These are phyloP conservation scores for Chiroxiphia lanceolata DNA, from an alignment of 2,797 vertebrate genomes.

Conservation along the genomic window DNA sequence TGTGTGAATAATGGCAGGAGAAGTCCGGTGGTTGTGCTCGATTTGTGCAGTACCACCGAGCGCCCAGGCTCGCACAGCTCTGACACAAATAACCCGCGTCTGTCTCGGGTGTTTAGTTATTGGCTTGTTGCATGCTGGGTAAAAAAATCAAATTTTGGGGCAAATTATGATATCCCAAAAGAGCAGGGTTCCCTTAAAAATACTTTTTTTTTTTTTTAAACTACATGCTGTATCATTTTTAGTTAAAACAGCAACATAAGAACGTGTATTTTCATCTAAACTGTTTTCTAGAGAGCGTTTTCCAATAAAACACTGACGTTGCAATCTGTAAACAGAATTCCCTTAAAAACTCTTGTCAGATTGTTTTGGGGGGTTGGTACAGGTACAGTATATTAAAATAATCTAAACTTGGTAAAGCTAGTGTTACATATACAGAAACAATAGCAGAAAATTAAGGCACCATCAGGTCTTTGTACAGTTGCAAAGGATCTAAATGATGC, in stretches of 20 bases:
- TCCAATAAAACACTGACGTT: not conserved
- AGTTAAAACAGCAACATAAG: not conserved
- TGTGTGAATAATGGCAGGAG: accelerated
- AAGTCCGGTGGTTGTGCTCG: not conserved
- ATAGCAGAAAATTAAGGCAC: not conserved
- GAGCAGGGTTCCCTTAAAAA: not conserved
- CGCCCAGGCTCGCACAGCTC: not conserved
- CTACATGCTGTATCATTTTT: not conserved
- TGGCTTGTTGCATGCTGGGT: too few species aligned
- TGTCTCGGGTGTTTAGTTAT: not conserved
- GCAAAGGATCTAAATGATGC: not conserved
- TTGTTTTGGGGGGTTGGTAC: not conserved
- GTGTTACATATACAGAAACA: not conserved
- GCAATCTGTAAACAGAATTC: not conserved
- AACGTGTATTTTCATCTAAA: not conserved
- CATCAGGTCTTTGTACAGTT: not conserved
- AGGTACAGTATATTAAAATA: not conserved
- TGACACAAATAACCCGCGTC: accelerated
- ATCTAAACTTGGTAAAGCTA: not conserved
- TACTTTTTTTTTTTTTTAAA: not conserved
- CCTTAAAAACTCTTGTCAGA: not conserved
- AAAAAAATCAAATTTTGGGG: too few species aligned
- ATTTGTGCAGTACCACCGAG: not conserved
- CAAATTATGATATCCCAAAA: not conserved
- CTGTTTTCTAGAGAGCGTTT: not conserved